These are phyloP conservation scores for Rhabdornis inornatus DNA, from an alignment of 2,113 vertebrate genomes.

Conservation along the genomic window DNA sequence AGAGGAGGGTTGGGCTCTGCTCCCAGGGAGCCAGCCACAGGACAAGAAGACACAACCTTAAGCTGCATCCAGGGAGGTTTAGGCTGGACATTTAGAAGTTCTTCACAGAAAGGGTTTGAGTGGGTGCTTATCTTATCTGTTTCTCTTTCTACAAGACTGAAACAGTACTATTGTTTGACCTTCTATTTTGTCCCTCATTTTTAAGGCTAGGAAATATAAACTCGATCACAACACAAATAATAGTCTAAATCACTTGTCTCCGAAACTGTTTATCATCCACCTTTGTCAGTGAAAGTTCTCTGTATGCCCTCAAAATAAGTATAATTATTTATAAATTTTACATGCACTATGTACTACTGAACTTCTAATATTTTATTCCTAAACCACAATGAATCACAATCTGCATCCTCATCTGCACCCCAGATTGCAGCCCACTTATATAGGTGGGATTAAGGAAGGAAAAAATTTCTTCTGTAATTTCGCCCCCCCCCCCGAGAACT, in stretches of 20 bases:
- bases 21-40: background rate
- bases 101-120: background rate
- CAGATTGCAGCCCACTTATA: background rate
- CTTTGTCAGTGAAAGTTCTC: background rate
- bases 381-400: background rate
- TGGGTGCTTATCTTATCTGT: accelerated
- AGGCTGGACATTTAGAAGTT: background rate
- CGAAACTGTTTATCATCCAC: background rate
- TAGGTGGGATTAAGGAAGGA: background rate
- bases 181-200: background rate
- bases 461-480: background rate
- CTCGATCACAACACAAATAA: background rate
- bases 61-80: accelerated
- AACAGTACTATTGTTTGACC: background rate
- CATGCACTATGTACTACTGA: background rate
- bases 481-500: too few relatives aligned
- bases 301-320: background rate
- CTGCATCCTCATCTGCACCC: accelerated
- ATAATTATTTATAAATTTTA: background rate
- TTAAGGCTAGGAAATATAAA: background rate
- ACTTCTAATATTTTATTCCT: background rate
- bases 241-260: background rate
- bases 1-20: accelerated
- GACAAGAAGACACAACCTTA: background rate
- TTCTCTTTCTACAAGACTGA: background rate